Evolutionary conservation across 1,140 invertebrate genomes (phyloP), one percentile per base, ranked within the genome.

Genomic region (Babylonia areolata): DNA sequence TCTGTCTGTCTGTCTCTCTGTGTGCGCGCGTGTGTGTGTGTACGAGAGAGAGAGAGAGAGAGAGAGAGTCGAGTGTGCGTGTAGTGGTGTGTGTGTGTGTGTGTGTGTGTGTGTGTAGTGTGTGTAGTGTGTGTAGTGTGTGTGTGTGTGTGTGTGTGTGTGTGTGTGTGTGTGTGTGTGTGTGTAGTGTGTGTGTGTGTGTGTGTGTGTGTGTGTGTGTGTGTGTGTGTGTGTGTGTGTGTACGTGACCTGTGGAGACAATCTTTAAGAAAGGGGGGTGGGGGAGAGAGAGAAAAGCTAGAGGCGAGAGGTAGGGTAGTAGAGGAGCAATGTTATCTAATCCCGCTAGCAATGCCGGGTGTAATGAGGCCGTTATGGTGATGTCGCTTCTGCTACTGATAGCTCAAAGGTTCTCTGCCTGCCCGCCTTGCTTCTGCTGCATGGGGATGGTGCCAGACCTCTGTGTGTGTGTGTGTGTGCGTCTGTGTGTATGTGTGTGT

Each of bases 71-170:
- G 58, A 69, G 58, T 6, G 58, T 3, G 71, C 3, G 20, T 81
- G 79, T 54, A 35, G 31, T 28, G n/a, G 46, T 54, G 1, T 54
- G 31, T 33, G 42, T 42, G 31, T 81, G 31, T 46, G 3, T 81
- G 39, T 42, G 77, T 79, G 77, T 42, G 35, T 79, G 39, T n/a
- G 39, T 79, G 39, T 42, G 39, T 81, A 33, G 9, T 54, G 40
- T 33, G 33, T 51, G 54, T 5, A n/a, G 42, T 81, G 20, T 51
- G 33, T 81, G 79, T 31, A n/a, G n/a, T n/a, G n/a, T 51, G 54
- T 5, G 42, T 81, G 20, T 51, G 33, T 81, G 79, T 31, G 42
- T 81, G 79, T 37, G 42, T 79, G 77, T 28, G 78, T 42, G 31
- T 9, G 71, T 35, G 71, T 35, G 31, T 20, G 71, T 73, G 71